Conservation (phyloP, 2,797 vertebrate species). For the Pelochelys cantorii region DNA sequence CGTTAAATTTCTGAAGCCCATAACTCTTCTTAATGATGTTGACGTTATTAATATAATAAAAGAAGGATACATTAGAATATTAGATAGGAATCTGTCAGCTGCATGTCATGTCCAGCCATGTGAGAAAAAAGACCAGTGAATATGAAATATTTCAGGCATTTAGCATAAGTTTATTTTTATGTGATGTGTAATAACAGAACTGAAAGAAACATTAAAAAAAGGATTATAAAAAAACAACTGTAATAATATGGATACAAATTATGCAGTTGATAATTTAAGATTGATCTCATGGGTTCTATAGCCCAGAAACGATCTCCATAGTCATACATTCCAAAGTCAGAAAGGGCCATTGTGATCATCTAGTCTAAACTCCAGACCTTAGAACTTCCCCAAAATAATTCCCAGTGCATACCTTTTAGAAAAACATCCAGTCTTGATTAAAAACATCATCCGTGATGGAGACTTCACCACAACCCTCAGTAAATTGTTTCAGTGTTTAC, state of each 20-base stretch:
- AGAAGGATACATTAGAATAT: not conserved
- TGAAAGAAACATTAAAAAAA: not conserved
- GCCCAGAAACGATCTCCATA: not conserved
- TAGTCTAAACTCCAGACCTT: not conserved
- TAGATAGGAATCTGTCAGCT: not conserved
- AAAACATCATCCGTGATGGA: not conserved
- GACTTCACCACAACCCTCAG: not conserved
- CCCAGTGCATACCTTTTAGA: not conserved
- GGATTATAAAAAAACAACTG: not conserved
- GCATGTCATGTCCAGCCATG: not conserved
- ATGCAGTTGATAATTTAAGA: not conserved
- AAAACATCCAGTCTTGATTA: not conserved
- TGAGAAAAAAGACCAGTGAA: slow-evolving; percentile 25
- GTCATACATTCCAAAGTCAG: not conserved
- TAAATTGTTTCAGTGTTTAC: not conserved
- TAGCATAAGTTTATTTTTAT: not conserved
- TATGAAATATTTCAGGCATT: not conserved
- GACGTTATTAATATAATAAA: not conserved
- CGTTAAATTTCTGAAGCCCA: not conserved
- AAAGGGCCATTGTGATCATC: not conserved
- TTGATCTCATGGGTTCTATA: not conserved
- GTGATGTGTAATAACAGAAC: not conserved
- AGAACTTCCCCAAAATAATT: not conserved
- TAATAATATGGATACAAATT: not conserved
- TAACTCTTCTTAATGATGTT: not conserved